Conservation (phyloP, 2,797 vertebrate genomes). For the Rachycentron canadum region DNA sequence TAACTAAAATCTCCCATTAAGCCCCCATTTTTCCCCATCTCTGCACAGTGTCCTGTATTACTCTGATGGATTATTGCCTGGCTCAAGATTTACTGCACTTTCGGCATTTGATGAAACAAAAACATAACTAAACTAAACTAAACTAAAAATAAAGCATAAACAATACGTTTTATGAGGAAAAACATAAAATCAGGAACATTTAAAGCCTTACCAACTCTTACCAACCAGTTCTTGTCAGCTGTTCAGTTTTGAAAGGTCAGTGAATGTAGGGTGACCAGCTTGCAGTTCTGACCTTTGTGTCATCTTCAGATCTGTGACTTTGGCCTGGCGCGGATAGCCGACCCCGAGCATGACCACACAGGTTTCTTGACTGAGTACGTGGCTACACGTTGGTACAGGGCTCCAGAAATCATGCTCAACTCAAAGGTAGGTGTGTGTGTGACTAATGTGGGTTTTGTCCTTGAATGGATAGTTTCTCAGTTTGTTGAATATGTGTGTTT, state of each 20-base stretch:
- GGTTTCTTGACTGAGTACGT: conserved; percentile 95
- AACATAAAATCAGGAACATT: not conserved
- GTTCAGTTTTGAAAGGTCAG: not conserved
- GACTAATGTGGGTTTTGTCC: not conserved
- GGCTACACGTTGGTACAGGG: conserved; percentile 95
- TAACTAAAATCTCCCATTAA: not conserved
- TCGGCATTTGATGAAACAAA: not conserved
- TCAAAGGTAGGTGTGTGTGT: conserved; percentile 86
- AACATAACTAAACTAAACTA: not conserved
- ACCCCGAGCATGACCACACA: conserved; percentile 92
- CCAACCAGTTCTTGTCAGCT: not conserved
- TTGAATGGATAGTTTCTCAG: accelerated
- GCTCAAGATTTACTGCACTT: not conserved
- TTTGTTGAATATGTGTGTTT: conserved; percentile 38
- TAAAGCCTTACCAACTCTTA: too few relatives aligned
- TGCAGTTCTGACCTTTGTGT: not conserved
- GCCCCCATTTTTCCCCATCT: not conserved
- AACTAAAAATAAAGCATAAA: not conserved
- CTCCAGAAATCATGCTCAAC: conserved; percentile 96
- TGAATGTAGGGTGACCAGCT: not conserved
- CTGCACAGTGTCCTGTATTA: not conserved
- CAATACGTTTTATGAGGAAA: not conserved
- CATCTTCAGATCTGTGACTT: conserved; percentile 92
- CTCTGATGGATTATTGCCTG: not conserved
- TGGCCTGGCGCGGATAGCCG: conserved; percentile 92